These are phyloP conservation scores for Sciurus carolinensis DNA, from an alignment of 2,797 vertebrate species.

Conservation along the genomic window DNA sequence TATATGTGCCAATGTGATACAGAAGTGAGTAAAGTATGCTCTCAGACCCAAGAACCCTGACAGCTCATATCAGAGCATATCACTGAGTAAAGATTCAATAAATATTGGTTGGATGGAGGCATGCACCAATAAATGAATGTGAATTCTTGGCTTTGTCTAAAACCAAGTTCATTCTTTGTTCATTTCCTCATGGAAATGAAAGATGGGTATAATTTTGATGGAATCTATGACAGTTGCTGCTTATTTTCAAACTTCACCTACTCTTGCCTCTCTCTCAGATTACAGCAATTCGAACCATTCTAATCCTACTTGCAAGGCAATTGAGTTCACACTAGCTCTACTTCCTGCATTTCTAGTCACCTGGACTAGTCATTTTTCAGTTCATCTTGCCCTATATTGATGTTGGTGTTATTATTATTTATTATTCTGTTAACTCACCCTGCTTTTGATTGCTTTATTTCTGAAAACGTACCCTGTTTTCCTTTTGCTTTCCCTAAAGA, in stretches of 20 bases:
- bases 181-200: background rate
- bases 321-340: background rate
- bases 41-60: background rate
- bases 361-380: background rate
- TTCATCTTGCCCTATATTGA: background rate
- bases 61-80: background rate
- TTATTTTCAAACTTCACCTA: background rate
- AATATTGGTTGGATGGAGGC: background rate
- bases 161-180: background rate
- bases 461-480: constrained; percentile 30
- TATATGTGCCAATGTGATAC: background rate
- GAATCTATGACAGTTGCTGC: background rate
- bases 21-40: background rate
- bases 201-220: background rate
- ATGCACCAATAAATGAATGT: background rate
- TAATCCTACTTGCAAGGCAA: background rate
- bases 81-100: background rate
- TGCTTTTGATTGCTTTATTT: background rate
- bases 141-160: background rate
- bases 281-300: background rate
- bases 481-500: background rate
- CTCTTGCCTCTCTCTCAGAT: background rate
- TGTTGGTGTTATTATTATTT: background rate
- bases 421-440: background rate
- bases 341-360: background rate